A percentile compares a stretch with the other conserved stretches of the same genome.
phyloP scores from a whole-genome alignment of 2,797 vertebrate species.

The Neoniphon sammara region DNA sequence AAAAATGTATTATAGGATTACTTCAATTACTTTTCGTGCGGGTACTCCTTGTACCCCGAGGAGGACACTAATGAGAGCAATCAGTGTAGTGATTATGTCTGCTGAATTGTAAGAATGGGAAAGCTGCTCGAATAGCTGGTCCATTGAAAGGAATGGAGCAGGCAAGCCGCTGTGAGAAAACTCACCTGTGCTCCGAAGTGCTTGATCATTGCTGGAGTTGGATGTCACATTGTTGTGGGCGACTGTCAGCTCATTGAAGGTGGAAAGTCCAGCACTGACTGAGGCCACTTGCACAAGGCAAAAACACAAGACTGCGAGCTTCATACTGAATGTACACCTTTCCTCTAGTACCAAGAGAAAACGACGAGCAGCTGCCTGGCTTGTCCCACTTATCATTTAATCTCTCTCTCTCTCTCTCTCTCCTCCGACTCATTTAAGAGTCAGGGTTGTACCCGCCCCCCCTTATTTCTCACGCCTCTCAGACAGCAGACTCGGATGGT shows the following conservation, averaged over 20 bases:
- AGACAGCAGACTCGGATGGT: conserved; percentile 9
- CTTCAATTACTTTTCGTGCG: too few relatives aligned
- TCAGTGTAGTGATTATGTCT: background rate
- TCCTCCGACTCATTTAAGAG: conserved; percentile 35
- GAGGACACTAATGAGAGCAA: background rate
- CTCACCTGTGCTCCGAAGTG: conserved; percentile 54
- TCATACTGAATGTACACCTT: conserved; percentile 43
- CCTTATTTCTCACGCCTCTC: conserved; percentile 22
- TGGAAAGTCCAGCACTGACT: background rate
- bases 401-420: conserved; percentile 21
- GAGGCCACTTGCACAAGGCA: conserved; percentile 39
- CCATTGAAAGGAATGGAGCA: background rate
- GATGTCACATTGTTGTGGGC: accelerated
- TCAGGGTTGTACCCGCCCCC: conserved; percentile 55
- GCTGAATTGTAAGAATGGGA: background rate
- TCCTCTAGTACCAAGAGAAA: background rate
- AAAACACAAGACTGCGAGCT: conserved; percentile 23
- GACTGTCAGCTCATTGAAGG: background rate
- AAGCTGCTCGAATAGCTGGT: background rate
- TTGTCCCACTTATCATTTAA: background rate
- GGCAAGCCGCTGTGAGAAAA: background rate
- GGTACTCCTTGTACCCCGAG: background rate
- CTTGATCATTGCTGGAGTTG: background rate
- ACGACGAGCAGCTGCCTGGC: background rate
- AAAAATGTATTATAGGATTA: too few relatives aligned